Conservation (phyloP, 2,113 vertebrate species). For the Tichodroma muraria region DNA sequence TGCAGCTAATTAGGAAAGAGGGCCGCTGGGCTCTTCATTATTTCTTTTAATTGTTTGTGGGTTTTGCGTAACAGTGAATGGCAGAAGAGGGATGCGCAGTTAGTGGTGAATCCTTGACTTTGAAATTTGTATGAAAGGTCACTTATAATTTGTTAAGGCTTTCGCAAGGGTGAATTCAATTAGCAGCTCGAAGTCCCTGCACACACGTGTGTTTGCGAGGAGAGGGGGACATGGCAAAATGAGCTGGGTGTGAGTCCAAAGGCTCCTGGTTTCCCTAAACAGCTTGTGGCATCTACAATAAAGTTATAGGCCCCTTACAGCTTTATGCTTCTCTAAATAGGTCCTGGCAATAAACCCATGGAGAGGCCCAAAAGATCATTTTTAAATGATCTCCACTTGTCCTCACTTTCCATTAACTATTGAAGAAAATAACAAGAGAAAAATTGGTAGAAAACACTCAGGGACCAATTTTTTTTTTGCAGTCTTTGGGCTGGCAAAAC, state of each 20-base stretch:
- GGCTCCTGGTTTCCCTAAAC: not conserved
- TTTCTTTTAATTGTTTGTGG: conserved; percentile 74
- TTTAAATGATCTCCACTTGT: conserved; percentile 53
- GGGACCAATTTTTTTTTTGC: conserved; percentile 46
- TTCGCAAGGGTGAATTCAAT: conserved; percentile 64
- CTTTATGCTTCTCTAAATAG: conserved; percentile 17
- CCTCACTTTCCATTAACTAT: conserved; percentile 47
- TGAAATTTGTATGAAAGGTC: conserved; percentile 58
- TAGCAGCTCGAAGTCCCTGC: not conserved
- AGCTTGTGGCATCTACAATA: not conserved
- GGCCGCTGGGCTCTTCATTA: conserved; percentile 57
- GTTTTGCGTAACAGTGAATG: conserved; percentile 63
- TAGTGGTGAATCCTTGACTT: conserved; percentile 25
- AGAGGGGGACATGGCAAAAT: not conserved
- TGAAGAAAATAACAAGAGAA: conserved; percentile 27
- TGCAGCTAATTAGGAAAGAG: conserved; percentile 69
- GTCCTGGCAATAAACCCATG: not conserved
- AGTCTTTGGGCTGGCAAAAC: not conserved
- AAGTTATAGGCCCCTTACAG: not conserved
- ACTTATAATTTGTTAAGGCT: conserved; percentile 63
- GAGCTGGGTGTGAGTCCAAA: not conserved
- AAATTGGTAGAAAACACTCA: not conserved
- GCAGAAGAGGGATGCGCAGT: conserved; percentile 32
- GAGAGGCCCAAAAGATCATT: conserved; percentile 38
- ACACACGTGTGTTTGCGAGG: not conserved